A percentile compares a stretch with the other conserved stretches of the same genome.
Conservation (phyloP, 1,140 invertebrate genomes). For the Drosophila simulans region DNA sequence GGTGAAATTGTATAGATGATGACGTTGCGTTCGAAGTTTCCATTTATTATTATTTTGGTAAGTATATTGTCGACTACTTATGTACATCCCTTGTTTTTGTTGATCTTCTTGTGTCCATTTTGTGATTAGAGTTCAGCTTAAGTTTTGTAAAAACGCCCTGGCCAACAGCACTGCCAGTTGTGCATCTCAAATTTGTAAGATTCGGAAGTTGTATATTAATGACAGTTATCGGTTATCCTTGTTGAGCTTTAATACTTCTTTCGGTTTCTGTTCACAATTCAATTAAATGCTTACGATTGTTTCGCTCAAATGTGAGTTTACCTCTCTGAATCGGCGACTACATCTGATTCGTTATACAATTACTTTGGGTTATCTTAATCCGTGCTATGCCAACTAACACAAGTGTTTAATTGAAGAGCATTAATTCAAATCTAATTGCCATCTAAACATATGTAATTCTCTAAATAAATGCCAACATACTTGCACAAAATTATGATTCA, state of each 20-base stretch:
- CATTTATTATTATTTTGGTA: slow-evolving; percentile 29
- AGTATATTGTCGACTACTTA: slow-evolving; percentile 84
- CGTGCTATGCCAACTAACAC: slow-evolving; percentile 39
- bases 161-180: neutral
- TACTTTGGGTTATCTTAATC: slow-evolving; percentile 15
- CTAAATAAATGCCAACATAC: slow-evolving; percentile 53
- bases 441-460: slow-evolving; percentile 31
- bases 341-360: slow-evolving; percentile 33
- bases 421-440: slow-evolving; percentile 30
- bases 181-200: slow-evolving; percentile 31
- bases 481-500: slow-evolving; percentile 17
- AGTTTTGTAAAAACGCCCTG: slow-evolving; percentile 33
- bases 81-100: slow-evolving; percentile 84
- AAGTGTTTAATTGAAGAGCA: slow-evolving; percentile 38
- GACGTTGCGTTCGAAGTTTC: slow-evolving; percentile 27
- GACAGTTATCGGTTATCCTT: slow-evolving; percentile 52
- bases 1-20: slow-evolving; percentile 36
- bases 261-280: slow-evolving; percentile 54
- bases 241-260: slow-evolving; percentile 77
- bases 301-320: slow-evolving; percentile 39
- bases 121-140: slow-evolving; percentile 50
- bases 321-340: slow-evolving; percentile 29
- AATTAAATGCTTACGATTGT: slow-evolving; percentile 75
- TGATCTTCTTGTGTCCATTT: slow-evolving; percentile 74
- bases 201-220: slow-evolving; percentile 55